phyloP scores from a whole-genome alignment of 2,797 vertebrate genomes.

The Falco columbarius region DNA sequence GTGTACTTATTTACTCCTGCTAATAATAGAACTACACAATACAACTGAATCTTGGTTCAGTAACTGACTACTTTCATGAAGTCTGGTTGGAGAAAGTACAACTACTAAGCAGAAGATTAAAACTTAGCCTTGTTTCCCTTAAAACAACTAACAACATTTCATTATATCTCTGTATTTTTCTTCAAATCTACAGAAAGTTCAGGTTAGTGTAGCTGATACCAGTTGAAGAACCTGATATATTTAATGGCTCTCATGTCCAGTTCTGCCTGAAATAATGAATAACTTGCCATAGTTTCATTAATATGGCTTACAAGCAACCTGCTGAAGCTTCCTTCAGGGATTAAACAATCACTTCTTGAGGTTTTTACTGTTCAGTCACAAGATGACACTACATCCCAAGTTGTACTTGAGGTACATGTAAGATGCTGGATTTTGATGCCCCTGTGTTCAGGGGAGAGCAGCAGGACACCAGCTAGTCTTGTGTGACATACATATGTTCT shows the following conservation, averaged over 20 bases:
- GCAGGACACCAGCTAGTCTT: neutral
- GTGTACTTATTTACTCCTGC: neutral
- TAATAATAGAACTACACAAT: neutral
- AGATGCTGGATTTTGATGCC: neutral
- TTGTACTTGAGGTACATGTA: neutral
- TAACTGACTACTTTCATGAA: neutral
- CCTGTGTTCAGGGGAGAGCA: neutral
- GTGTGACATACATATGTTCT: neutral
- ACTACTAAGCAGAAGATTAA: neutral
- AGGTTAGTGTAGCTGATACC: neutral
- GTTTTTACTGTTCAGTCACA: neutral
- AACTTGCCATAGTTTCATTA: neutral
- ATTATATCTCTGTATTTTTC: neutral
- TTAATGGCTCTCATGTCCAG: neutral
- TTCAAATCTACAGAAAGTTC: neutral
- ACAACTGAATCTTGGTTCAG: neutral
- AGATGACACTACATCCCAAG: neutral
- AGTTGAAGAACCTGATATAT: neutral
- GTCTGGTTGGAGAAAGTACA: neutral
- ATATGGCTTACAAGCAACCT: neutral
- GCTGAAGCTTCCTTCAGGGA: neutral
- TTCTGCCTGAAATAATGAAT: neutral
- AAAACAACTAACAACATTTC: neutral
- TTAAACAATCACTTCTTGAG: neutral
- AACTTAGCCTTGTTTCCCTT: neutral